Evolutionary conservation across 1,140 invertebrate species (phyloP), one percentile per base, ranked within the genome.

Genomic region (Antheraea pernyi): DNA sequence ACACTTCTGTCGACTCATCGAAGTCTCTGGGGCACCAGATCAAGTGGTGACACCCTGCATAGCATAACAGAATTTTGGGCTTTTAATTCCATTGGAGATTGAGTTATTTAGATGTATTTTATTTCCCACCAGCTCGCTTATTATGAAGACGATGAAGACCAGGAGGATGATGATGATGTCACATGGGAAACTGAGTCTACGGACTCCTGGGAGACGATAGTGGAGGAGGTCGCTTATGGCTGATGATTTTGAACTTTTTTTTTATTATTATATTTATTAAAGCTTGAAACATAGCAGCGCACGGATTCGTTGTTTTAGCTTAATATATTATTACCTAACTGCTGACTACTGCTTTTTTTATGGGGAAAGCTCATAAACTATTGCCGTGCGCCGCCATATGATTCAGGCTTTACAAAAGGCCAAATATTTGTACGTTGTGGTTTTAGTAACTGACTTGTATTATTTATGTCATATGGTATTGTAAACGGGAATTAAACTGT

Each of bases 141-240:
- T 62, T 89, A 88, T 62, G 84, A 90, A 8, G 84, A 90, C 6
- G 86, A 87, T 4, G 85, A 84, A 5, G 85, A 84, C 0, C 78
- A 85, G 3, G 68, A 74, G 2, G 68, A 74, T 3, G 81, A 81
- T 0, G 77, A 82, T 6, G 85, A 86, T 2, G 82, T 73, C 8
- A 77, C 80, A 0, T 89, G 88, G 89, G 87, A 89, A 16, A 85
- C 82, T 0, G 82, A 83, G 39, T 86, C 89, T 62, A 84, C 84
- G 0, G 86, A 82, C 63, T 89, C 87, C 16, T 91, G 89, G 89
- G 89, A 91, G 72, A 91, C 86, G 19, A 89, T 91, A 19, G 84
- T 89, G 3, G 89, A 91, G 46, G 89, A 91, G 61, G 87, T 86
- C 0, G 86, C 84, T 0, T 89, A 88, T 62, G 86, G 87, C 19